Percentiles rank a stretch among this genome's conserved stretches.
Evolutionary conservation across 1,140 invertebrate species (phyloP).

Genomic region (Scaptomyza hsui): DNA sequence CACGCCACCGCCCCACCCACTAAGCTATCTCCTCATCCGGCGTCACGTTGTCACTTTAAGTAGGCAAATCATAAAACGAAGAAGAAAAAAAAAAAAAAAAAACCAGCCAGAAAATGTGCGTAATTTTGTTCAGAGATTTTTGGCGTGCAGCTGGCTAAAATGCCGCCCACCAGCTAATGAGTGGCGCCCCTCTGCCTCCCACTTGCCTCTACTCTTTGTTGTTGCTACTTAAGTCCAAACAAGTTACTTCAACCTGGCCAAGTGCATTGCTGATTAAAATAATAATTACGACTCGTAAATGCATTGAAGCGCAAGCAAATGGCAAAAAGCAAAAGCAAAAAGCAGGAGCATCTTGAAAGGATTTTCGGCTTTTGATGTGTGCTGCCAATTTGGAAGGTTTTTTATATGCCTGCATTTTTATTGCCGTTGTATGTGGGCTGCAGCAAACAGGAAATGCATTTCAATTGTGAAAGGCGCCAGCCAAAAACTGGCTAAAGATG

Average conservation of each 20-base stretch:
- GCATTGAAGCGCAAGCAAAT: constrained; percentile 42
- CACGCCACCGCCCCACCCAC: not conserved
- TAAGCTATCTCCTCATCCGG: constrained; percentile 21
- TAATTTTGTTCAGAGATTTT: constrained; percentile 66
- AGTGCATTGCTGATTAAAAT: constrained; percentile 54
- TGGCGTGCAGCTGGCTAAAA: constrained; percentile 53
- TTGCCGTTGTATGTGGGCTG: constrained; percentile 33
- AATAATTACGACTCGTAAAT: constrained; percentile 65
- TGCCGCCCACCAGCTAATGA: constrained; percentile 55
- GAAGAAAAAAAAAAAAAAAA: constrained; percentile 18
- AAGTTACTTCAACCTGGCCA: constrained; percentile 16
- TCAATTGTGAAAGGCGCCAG: constrained; percentile 27
- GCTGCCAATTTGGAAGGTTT: constrained; percentile 59
- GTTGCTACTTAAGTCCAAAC: not conserved
- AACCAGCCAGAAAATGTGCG: constrained; percentile 47
- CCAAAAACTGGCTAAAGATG: constrained; percentile 7
- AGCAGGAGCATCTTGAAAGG: constrained; percentile 66
- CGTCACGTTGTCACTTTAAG: constrained; percentile 78
- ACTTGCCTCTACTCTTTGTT: not conserved
- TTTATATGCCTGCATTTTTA: constrained; percentile 48
- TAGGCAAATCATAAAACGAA: constrained; percentile 77
- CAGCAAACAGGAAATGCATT: constrained; percentile 43
- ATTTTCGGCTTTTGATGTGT: constrained; percentile 76
- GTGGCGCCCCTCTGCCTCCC: not conserved
- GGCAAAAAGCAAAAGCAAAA: constrained; percentile 1